Conservation (phyloP, 2,113 vertebrate genomes). For the Perca schrenkii region DNA sequence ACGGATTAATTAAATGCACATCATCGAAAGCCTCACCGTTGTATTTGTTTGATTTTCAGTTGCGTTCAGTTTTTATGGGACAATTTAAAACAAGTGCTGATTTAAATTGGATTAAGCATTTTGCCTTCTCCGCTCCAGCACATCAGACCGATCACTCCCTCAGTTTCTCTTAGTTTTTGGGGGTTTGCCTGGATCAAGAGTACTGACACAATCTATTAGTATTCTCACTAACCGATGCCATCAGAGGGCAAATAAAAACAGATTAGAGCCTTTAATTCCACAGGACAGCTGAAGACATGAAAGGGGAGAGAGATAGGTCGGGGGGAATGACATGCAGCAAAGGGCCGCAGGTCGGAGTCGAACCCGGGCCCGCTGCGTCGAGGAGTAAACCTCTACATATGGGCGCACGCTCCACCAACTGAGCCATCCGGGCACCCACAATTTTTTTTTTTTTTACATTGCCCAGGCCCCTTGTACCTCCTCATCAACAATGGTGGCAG, state of each 20-base stretch:
- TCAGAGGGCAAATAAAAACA: slow-evolving; percentile 35
- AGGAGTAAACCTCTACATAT: too few species aligned
- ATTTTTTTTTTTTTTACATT: background rate
- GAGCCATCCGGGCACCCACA: too few species aligned
- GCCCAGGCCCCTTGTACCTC: background rate
- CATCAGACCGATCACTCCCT: background rate
- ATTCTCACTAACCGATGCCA: background rate
- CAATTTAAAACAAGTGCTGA: background rate
- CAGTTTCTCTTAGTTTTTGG: background rate
- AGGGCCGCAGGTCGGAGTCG: too few species aligned
- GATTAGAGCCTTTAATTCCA: slow-evolving; percentile 10
- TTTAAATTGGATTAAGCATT: background rate
- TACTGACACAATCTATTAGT: slow-evolving; percentile 1
- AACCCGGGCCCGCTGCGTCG: too few species aligned
- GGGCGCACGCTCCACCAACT: too few species aligned
- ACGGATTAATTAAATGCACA: slow-evolving; percentile 31
- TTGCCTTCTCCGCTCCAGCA: background rate
- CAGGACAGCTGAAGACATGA: too few species aligned
- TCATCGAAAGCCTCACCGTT: background rate
- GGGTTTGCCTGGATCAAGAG: background rate
- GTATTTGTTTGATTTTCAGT: background rate
- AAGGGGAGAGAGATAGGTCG: too few species aligned
- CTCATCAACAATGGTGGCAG: too few species aligned
- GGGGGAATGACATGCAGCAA: too few species aligned
- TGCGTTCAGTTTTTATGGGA: background rate